Conservation (phyloP, 2,888 invertebrate genomes). For the Digitonthophagus gazella region DNA sequence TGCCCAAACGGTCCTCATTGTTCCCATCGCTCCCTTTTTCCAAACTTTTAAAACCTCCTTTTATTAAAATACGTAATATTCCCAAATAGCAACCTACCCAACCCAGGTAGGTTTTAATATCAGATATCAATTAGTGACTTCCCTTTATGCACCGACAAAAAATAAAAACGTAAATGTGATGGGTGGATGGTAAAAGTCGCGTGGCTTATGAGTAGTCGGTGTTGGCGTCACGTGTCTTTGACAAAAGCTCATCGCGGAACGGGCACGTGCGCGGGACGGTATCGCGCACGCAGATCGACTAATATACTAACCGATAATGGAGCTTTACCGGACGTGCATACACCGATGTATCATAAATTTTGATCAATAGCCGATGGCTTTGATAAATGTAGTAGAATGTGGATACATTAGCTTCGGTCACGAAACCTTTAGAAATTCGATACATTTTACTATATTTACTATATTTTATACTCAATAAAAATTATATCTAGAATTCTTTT, state of each 20-base stretch:
- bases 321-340: background rate
- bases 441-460: background rate
- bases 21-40: background rate
- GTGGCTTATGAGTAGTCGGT: conserved; percentile 5
- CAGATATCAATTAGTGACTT: too few relatives aligned
- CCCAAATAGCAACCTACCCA: background rate
- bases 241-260: conserved; percentile 22
- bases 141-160: too few relatives aligned
- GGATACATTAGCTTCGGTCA: background rate
- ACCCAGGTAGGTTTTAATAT: too few relatives aligned
- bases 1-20: background rate
- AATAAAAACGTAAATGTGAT: too few relatives aligned
- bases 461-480: too few relatives aligned
- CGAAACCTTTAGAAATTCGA: background rate
- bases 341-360: background rate
- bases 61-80: background rate
- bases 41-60: background rate
- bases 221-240: conserved; percentile 20
- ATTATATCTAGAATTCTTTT: too few relatives aligned
- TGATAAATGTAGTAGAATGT: background rate
- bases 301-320: conserved; percentile 22
- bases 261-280: conserved; percentile 21
- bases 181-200: conserved; percentile 2
- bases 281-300: conserved; percentile 28
- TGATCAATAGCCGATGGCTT: background rate